phyloP scores from a whole-genome alignment of 2,888 invertebrate genomes.

The Ochropleura plecta region DNA sequence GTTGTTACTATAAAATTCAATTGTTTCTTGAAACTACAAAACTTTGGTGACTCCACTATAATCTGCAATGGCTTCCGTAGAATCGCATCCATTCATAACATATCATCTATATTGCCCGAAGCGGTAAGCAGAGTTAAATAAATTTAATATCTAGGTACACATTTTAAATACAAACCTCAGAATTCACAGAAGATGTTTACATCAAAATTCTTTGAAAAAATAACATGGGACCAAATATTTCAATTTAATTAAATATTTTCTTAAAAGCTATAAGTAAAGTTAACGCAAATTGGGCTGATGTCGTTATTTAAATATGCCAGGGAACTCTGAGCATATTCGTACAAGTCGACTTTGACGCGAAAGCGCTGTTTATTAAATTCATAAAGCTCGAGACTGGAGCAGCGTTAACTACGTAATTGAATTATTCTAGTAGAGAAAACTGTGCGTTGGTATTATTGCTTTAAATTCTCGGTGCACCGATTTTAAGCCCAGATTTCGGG shows the following conservation, averaged over 20 bases:
- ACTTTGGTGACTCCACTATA: background rate
- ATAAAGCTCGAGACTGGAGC: constrained; percentile 45
- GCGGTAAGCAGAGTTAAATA: background rate
- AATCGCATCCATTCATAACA: constrained; percentile 8
- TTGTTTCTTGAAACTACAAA: constrained; percentile 8
- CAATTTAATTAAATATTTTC: constrained; percentile 21
- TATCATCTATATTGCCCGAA: background rate
- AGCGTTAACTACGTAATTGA: constrained; percentile 53
- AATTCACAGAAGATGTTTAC: constrained; percentile 21
- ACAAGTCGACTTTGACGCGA: constrained; percentile 50
- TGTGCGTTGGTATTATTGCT: constrained; percentile 29
- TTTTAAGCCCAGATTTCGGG: constrained; percentile 28
- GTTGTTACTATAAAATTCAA: constrained; percentile 29
- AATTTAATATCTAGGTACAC: background rate
- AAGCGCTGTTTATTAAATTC: constrained; percentile 60
- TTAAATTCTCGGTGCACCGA: constrained; percentile 13
- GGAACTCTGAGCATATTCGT: constrained; percentile 27
- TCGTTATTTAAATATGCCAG: constrained; percentile 41
- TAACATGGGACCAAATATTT: constrained; percentile 6
- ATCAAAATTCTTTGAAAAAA: constrained; percentile 1
- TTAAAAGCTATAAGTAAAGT: constrained; percentile 10
- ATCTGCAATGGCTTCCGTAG: constrained; percentile 7
- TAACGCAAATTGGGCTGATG: constrained; percentile 35
- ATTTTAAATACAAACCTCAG: constrained; percentile 3
- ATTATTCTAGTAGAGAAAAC: constrained; percentile 52